Evolutionary conservation across 2,888 invertebrate species (phyloP), one percentile per base, ranked within the genome.

Genomic region (Dioctria rufipes): DNA sequence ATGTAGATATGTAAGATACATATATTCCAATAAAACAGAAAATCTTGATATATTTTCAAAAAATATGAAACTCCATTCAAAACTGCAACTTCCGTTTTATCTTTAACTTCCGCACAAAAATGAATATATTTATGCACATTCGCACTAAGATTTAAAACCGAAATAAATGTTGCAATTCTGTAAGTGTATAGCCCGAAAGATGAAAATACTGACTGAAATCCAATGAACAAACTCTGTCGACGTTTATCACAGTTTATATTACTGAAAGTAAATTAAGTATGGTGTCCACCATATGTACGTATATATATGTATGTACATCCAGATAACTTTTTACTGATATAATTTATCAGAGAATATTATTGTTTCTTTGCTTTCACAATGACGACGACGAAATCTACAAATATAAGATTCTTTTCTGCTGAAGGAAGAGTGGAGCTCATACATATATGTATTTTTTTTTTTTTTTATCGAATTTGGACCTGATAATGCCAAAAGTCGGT

Each of bases 241-340:
- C 54, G 25, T 25, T 25, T 54, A 54, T 54, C 54, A 25, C 25
- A 54, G 54, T n/a, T 54, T n/a, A 25, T 25, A 54, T 54, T 54
- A 54, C 54, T 54, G n/a, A 54, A 54, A 11, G 54, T 11, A n/a
- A 4, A 11, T n/a, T 2, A 54, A 8, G 11, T 11, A n/a, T 54
- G 46, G 46, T 11, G 2, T 54, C 54, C 54, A 54, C 54, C 54
- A 54, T 54, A 54, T n/a, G 11, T 25, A 25, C 25, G 25, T 25
- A 25, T 25, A 25, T 25, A 2, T 25, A 25, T 25, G 25, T 25
- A 25, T 25, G 51, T 11, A 42, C 65, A n/a, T 65, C 51, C 40
- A 49, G 69, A 69, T 69, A 69, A 46, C 49, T 25, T 39, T 65
- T 65, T 43, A 43, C 69, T 69, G 69, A 69, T 69, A 69, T 69